Evolutionary conservation across 2,113 vertebrate species (phyloP), one percentile per base, ranked within the genome.

Genomic region (Mesembrinibis cayennensis): DNA sequence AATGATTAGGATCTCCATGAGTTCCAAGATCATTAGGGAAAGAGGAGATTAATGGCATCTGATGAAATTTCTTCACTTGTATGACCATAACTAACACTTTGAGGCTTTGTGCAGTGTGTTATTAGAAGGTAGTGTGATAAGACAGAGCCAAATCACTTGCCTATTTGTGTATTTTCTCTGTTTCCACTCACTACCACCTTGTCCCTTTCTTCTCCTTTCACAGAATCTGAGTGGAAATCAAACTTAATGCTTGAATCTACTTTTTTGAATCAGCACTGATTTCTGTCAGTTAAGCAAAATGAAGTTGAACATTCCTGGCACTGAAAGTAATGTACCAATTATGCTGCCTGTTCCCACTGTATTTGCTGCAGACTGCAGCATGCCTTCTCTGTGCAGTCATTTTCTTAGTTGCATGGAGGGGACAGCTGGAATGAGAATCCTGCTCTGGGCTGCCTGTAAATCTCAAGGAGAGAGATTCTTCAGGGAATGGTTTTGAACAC

Each of bases 221-320:
- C 25, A 47, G 42, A 63, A 70, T 82, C 38, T 80, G 74, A 49
- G 47, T 67, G 38, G 42, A 74, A 96, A 79, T 62, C 32, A 55
- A 40, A 63, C 25, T 13, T 67, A 44, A n/a, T 53, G 50, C 55
- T 79, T 18, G 6, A 71, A 67, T 73, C 15, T 55, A 5, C 16
- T 50, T 65, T 67, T 91, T 50, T 76, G 56, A 79, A 74, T 84
- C 29, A 5, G 55, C 7, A 29, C 59, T 82, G 81, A 84, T 79
- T 97, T 83, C 71, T 93, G n/a, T 38, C 65, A 74, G n/a, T 62
- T 50, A 44, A 76, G 69, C 70, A 85, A 82, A 93, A 94, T 63
- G 50, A 50, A 87, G n/a, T 26, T 14, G 61, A 67, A 23, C 32
- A 25, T 87, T 95, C 15, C 52, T 90, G 73, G 65, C 56, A 38